Evolutionary conservation across 2,797 vertebrate genomes (phyloP).

Genomic region (Allobates femoralis): DNA sequence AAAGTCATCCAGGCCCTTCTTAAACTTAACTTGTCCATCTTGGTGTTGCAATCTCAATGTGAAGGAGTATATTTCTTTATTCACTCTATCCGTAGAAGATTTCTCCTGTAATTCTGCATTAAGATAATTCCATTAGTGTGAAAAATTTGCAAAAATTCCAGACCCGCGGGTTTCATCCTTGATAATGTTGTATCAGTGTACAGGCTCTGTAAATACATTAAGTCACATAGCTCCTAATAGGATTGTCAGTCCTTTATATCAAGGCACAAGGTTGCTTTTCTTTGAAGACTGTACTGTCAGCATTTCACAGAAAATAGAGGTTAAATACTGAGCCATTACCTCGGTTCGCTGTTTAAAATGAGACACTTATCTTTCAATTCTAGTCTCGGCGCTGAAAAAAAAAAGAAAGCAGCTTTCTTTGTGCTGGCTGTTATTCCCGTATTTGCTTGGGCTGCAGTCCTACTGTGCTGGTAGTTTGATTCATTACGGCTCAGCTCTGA

Average conservation of each 20-base stretch:
- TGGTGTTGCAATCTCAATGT: no score
- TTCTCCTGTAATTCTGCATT: no score
- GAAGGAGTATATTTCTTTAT: no score
- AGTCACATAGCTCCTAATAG: background rate
- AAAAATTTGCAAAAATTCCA: background rate
- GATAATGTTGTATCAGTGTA: background rate
- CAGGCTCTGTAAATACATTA: background rate
- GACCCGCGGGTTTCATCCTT: background rate
- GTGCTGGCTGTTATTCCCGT: constrained; percentile 25
- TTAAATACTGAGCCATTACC: constrained; percentile 40
- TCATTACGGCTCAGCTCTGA: constrained; percentile 31
- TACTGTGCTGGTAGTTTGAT: constrained; percentile 43
- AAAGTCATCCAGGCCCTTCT: no score
- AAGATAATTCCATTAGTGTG: no score
- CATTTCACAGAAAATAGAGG: constrained; percentile 10
- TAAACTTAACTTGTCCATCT: no score
- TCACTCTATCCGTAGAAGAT: no score
- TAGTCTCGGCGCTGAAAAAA: constrained; percentile 3
- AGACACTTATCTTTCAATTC: constrained; percentile 49
- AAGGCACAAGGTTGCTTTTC: background rate
- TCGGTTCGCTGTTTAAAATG: constrained; percentile 26
- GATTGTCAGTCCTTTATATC: background rate
- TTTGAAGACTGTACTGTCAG: constrained; percentile 10
- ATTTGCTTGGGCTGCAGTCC: constrained; percentile 42
- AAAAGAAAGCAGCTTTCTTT: background rate